Base-by-base conservation (phyloP, 2,888 invertebrate species). In the Drepana falcataria region DNA sequence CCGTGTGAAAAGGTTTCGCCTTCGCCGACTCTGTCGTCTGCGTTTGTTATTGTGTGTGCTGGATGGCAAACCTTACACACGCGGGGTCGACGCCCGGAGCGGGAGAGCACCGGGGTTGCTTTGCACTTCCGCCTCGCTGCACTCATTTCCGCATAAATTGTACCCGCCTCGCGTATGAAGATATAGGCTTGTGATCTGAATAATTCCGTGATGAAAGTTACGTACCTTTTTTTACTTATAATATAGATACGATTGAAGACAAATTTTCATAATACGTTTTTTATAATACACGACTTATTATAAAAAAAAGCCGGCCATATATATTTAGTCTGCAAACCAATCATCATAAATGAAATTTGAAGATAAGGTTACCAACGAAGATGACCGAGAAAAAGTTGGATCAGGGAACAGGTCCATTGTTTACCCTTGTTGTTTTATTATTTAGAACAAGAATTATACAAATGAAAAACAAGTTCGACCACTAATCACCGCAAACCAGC, bases 91-190 rank as follows among this genome's bases (percentile, higher is more conserved):
- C 80, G 87, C 68, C 86, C 87, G 61, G 53, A 58, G 57, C 59
- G 64, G 48, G 55, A 55, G 68, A 77, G 80, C 81, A 67, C 71
- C 79, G 71, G 90, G 82, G 85, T 85, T 83, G 83, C 78, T 85
- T 80, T 85, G 81, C 87, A 85, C 85, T 87, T 89, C 88, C 89
- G 83, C 84, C 75, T 85, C 85, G 77, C 87, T 85, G 83, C 87
- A 85, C 85, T 88, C 83, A 87, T 88, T 89, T 88, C 85, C 85
- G 87, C 82, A 87, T 86, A 88, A 88, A 87, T 81, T 86, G 77
- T 80, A 79, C 77, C 75, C 77, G 75, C 76, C 69, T 72, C 68
- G 65, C 65, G 69, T 79, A 83, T 82, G 79, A 83, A 86, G 78
- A 86, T 77, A 69, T 73, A 78, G 73, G 71, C 76, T 69, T 76